Evolutionary conservation across 2,797 vertebrate genomes (phyloP).

Genomic region (Micrastur ruficollis): DNA sequence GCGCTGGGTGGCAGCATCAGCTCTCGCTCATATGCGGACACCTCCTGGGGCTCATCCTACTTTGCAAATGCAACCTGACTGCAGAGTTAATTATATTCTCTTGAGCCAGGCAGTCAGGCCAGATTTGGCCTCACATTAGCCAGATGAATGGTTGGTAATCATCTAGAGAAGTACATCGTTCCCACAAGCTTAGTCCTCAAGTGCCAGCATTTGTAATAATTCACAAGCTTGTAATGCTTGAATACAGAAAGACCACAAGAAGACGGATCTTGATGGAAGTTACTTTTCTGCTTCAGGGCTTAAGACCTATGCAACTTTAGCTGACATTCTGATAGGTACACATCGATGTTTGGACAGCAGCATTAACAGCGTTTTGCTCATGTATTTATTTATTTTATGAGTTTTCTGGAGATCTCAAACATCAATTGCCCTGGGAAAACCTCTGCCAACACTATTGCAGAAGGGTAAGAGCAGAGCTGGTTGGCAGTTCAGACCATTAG

Average conservation of each 20-base stretch:
- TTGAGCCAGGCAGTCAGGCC: conserved; percentile 16
- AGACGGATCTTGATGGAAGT: background rate
- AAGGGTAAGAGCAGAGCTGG: background rate
- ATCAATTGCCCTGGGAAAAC: background rate
- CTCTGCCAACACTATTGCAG: background rate
- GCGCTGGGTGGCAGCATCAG: conserved; percentile 52
- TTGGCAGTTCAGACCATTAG: background rate
- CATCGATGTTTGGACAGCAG: background rate
- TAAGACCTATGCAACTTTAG: background rate
- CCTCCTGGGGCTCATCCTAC: conserved; percentile 23
- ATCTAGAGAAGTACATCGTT: background rate
- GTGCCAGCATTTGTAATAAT: background rate
- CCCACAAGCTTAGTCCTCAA: background rate
- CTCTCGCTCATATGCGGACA: background rate
- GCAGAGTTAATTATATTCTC: conserved; percentile 11
- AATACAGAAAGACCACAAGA: background rate
- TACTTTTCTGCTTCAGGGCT: background rate
- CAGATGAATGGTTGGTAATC: conserved; percentile 33
- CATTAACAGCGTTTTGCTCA: background rate
- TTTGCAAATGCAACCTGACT: background rate
- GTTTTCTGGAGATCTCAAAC: background rate
- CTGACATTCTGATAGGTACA: background rate
- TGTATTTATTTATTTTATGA: background rate
- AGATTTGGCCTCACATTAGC: conserved; percentile 22
- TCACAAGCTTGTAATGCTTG: background rate